A percentile compares a stretch with the other conserved stretches of the same genome.
phyloP scores from a whole-genome alignment of 2,888 invertebrate genomes.

The Cosmopolites sordidus region DNA sequence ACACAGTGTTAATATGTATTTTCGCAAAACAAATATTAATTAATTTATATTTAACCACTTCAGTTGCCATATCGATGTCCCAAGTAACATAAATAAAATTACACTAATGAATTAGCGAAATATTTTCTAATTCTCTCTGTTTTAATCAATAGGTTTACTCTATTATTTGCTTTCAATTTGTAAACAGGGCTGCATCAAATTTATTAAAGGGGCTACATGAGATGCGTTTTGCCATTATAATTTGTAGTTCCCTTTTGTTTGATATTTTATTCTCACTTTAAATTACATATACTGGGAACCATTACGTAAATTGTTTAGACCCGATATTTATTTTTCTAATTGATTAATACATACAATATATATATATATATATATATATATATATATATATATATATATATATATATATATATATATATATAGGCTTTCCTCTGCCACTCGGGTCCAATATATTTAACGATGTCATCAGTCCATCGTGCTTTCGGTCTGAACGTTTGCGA shows the following conservation, averaged over 20 bases:
- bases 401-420: no score
- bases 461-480: no score
- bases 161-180: conserved; percentile 11
- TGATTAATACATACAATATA: no score
- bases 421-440: no score
- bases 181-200: conserved; percentile 12
- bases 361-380: no score
- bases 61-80: conserved; percentile 8
- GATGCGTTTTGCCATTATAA: neutral
- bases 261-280: no score
- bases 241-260: conserved; percentile 1
- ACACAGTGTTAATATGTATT: neutral
- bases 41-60: conserved; percentile 11
- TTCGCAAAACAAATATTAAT: neutral
- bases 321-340: no score
- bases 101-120: conserved; percentile 7
- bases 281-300: no score
- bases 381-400: no score
- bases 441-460: no score
- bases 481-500: no score
- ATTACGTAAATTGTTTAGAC: no score
- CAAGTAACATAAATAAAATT: conserved; percentile 10
- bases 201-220: conserved; percentile 9
- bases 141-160: conserved; percentile 6
- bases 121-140: conserved; percentile 1